These are phyloP conservation scores for Machimus atricapillus DNA, from an alignment of 2,888 invertebrate genomes.

Conservation along the genomic window DNA sequence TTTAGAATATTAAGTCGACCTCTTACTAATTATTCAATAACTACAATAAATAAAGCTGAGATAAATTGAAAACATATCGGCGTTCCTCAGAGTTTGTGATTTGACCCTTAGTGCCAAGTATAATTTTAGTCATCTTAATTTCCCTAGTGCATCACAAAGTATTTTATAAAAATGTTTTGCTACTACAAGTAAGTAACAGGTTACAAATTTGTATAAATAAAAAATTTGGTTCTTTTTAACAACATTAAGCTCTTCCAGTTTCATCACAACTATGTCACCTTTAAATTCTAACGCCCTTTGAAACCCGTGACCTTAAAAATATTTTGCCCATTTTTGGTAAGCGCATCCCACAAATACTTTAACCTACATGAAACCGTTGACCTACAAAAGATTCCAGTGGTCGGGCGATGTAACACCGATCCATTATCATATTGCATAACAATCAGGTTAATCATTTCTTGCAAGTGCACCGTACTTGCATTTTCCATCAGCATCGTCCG, in stretches of 20 bases:
- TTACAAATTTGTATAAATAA: too few species aligned
- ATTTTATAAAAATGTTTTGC: too few species aligned
- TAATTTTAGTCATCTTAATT: too few species aligned
- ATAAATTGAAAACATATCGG: too few species aligned
- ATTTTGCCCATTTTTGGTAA: neutral
- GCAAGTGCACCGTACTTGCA: slow-evolving; percentile 36
- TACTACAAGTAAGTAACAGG: too few species aligned
- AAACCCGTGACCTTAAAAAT: slow-evolving; percentile 1
- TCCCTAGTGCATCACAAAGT: too few species aligned
- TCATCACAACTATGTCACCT: neutral
- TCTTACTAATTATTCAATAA: too few species aligned
- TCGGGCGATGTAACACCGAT: slow-evolving; percentile 55
- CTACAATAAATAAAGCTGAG: too few species aligned
- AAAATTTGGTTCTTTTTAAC: too few species aligned
- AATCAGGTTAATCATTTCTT: slow-evolving; percentile 6
- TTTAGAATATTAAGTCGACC: too few species aligned
- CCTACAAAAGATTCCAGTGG: slow-evolving; percentile 59
- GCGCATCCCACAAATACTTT: neutral
- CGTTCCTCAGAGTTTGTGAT: too few species aligned
- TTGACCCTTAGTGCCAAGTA: too few species aligned
- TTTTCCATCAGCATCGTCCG: neutral
- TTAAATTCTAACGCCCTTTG: slow-evolving; percentile 11
- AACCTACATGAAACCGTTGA: slow-evolving; percentile 49
- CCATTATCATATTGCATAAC: slow-evolving; percentile 31
- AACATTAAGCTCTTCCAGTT: neutral